Conservation (phyloP, 2,888 invertebrate genomes). For the Drosophila meridionalis region DNA sequence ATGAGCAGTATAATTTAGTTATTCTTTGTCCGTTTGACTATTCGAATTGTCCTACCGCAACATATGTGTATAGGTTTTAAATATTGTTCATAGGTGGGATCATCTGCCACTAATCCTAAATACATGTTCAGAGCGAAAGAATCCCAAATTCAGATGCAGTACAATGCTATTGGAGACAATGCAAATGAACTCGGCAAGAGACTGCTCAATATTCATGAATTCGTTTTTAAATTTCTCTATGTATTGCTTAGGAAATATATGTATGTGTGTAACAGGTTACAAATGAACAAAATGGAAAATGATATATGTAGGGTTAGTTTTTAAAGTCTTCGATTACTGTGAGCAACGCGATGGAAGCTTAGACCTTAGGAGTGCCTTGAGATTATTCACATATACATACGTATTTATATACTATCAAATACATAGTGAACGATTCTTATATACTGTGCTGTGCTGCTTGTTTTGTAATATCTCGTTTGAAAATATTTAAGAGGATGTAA, state of each 20-base stretch:
- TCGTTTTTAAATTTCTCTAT: not conserved
- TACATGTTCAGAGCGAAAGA: constrained; percentile 1
- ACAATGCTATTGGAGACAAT: not conserved
- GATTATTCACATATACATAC: not conserved
- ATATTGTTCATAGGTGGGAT: constrained; percentile 32
- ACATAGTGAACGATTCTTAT: not conserved
- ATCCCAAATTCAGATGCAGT: not conserved
- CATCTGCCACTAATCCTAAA: constrained; percentile 29
- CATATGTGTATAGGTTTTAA: not conserved
- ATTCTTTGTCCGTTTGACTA: constrained; percentile 2
- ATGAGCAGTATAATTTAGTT: not conserved
- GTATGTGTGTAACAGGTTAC: not conserved
- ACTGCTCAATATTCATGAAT: not conserved
- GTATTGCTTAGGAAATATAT: not conserved
- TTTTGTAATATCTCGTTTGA: not conserved
- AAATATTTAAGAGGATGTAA: not conserved
- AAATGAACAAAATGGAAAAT: not conserved
- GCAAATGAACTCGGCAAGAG: not conserved
- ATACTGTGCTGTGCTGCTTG: not conserved
- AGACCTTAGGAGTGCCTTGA: not conserved
- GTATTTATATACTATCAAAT: not conserved
- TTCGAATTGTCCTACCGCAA: not conserved
- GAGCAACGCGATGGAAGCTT: not conserved
- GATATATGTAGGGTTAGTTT: not conserved
- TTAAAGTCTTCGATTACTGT: not conserved